Evolutionary conservation across 2,113 vertebrate genomes (phyloP).

Genomic region (Charina bottae): DNA sequence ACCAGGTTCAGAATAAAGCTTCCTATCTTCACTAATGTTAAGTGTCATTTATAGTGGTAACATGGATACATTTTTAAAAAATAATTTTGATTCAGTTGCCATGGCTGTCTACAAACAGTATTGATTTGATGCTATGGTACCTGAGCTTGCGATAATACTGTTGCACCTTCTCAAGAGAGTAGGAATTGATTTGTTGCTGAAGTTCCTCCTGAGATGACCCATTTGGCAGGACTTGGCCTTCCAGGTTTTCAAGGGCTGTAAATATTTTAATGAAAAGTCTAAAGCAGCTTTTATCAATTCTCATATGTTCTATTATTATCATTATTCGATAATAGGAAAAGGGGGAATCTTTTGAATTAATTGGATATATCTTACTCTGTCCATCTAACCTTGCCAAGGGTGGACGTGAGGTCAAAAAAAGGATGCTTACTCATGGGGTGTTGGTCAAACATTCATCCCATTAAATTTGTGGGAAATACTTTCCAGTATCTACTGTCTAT

Average conservation of each 20-base stretch:
- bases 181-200: slow-evolving; percentile 88
- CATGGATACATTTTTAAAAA: not conserved
- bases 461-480: not conserved
- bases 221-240: slow-evolving; percentile 78
- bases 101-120: not conserved
- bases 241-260: slow-evolving; percentile 86
- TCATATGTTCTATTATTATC: not conserved
- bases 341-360: not conserved
- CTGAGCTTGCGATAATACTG: slow-evolving; percentile 96
- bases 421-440: not conserved
- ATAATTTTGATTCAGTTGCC: slow-evolving; percentile 1
- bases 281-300: not conserved
- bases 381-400: not conserved
- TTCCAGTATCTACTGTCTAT: not conserved
- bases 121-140: slow-evolving; percentile 65
- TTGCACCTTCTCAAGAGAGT: slow-evolving; percentile 93
- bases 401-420: not conserved
- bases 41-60: not conserved
- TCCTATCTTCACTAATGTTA: not conserved
- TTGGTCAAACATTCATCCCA: not conserved
- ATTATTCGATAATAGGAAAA: no score
- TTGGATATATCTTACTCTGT: not conserved
- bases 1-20: not conserved
- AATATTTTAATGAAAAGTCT: slow-evolving; percentile 35
- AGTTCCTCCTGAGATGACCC: slow-evolving; percentile 82